Base-by-base conservation (phyloP, 2,888 invertebrate genomes). In the Lypha dubia region DNA sequence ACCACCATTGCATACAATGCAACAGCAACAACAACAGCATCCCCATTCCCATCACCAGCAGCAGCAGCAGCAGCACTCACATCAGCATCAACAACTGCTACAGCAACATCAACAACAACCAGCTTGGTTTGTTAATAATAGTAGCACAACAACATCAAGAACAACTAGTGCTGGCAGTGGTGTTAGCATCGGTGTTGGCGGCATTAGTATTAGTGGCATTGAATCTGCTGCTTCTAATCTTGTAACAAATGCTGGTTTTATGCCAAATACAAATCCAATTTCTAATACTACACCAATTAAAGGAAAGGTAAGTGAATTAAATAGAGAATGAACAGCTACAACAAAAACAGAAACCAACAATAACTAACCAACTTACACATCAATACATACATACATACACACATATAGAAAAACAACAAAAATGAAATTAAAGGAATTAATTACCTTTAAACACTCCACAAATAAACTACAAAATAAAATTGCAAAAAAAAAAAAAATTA, bases 291-390 rank as follows among this genome's bases (percentile, higher is more conserved):
- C 84, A 81, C 77, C 84, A 84, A 84, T 84, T 84, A 84, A 84
- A 81, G 84, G 77, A 81, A 84, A 84, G 77, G 84, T 84, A 84
- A 84, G 84, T 84, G 81, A 84, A 84, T 84, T 84, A 84, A 84
- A 81, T 81, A 84, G 74, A 75, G 58, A 63, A 56, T 77, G 46
- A 35, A 79, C 68, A 67, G 67, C 79, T 75, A 75, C 20, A 71
- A 71, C 11, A 68, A 63, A 32, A 68, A 74, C 44, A 56, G n/a
- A n/a, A 73, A 35, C 71, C 38, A 49, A 44, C n/a, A n/a, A n/a
- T n/a, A n/a, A n/a, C n/a, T n/a, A n/a, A n/a, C n/a, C n/a, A n/a
- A n/a, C n/a, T n/a, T n/a, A n/a, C n/a, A n/a, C n/a, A n/a, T n/a
- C n/a, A n/a, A n/a, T n/a, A n/a, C n/a, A n/a, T n/a, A n/a, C n/a